Percentiles rank a stretch among this genome's conserved stretches.
These are phyloP conservation scores for Cataglyphis livida DNA, from an alignment of 2,888 invertebrate species.

Conservation along the genomic window DNA sequence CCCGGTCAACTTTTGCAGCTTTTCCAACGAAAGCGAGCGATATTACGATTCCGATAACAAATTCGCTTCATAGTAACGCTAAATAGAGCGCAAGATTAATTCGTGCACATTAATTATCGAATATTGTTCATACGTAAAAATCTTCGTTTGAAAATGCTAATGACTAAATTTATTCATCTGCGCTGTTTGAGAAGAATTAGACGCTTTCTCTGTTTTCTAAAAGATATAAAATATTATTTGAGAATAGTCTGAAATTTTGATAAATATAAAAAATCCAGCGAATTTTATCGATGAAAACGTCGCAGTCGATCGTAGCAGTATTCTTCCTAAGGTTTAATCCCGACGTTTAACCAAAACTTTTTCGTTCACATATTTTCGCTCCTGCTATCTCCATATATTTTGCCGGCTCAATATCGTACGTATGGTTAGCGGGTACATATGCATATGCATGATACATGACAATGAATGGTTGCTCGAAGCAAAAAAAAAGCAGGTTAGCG, in stretches of 20 bases:
- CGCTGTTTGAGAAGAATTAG: neutral
- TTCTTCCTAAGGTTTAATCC: conserved; percentile 11
- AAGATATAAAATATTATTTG: neutral
- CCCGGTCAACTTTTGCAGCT: conserved; percentile 9
- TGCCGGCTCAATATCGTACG: conserved; percentile 25
- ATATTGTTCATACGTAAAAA: neutral
- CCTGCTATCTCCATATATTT: conserved; percentile 41
- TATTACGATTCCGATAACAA: conserved; percentile 15
- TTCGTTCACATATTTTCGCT: conserved; percentile 25
- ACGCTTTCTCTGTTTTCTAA: neutral
- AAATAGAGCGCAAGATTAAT: neutral
- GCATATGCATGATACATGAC: conserved; percentile 65
- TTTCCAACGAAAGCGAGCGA: neutral
- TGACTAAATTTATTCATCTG: neutral
- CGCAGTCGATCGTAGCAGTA: neutral
- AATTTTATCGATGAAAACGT: conserved; percentile 17
- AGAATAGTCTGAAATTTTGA: neutral
- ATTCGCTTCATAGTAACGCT: neutral
- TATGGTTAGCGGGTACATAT: conserved; percentile 43
- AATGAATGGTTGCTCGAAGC: conserved; percentile 56
- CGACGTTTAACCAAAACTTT: conserved; percentile 13
- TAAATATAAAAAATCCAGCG: neutral
- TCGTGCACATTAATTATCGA: neutral
- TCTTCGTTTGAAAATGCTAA: neutral
- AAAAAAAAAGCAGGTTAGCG: conserved; percentile 31